phyloP scores from a whole-genome alignment of 1,140 invertebrate genomes.

The Nephotettix cincticeps region DNA sequence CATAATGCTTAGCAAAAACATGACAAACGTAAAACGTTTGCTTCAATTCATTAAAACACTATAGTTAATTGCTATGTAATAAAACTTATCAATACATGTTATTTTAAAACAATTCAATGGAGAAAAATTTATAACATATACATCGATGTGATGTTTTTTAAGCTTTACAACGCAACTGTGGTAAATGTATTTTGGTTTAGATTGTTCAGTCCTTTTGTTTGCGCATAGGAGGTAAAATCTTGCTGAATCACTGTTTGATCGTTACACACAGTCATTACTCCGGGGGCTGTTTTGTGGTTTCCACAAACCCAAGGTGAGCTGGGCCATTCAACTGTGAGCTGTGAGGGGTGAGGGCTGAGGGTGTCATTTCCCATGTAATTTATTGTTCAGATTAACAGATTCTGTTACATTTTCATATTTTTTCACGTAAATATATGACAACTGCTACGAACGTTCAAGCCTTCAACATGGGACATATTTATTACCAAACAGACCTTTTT shows the following conservation, averaged over 20 bases:
- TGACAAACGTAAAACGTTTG: too few relatives aligned
- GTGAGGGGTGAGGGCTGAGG: too few relatives aligned
- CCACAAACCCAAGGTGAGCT: neutral
- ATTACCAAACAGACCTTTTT: neutral
- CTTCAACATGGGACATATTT: too few relatives aligned
- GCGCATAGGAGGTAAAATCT: neutral
- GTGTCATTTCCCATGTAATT: neutral
- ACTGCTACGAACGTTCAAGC: neutral
- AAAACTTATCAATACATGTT: too few relatives aligned
- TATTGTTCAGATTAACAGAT: neutral
- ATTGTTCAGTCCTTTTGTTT: neutral
- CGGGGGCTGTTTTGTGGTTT: neutral
- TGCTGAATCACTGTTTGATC: conserved; percentile 4
- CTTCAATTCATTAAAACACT: too few relatives aligned
- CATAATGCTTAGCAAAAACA: too few relatives aligned
- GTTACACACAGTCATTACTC: conserved; percentile 4
- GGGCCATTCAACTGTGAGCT: too few relatives aligned
- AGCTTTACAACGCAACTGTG: too few relatives aligned
- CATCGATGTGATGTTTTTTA: too few relatives aligned
- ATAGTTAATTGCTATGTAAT: too few relatives aligned
- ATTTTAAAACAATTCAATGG: too few relatives aligned
- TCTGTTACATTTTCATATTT: neutral
- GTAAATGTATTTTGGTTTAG: neutral
- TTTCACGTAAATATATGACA: neutral
- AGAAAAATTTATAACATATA: too few relatives aligned